These are phyloP conservation scores for Protonibea diacanthus DNA, from an alignment of 2,797 vertebrate species.

Conservation along the genomic window DNA sequence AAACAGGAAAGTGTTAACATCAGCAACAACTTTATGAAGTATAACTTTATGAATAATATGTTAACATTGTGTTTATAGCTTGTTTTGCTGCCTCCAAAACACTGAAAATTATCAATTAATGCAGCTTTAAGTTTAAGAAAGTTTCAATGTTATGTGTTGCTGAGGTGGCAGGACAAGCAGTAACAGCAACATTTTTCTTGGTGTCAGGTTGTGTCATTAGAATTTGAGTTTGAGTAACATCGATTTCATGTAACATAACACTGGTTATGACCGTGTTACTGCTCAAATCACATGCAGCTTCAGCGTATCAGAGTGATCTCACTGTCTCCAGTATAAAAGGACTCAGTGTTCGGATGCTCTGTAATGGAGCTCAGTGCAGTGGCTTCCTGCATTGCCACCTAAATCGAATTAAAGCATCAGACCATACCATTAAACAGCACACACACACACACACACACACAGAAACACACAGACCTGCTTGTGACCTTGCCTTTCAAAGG, in stretches of 20 bases:
- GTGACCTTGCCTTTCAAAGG: slow-evolving; percentile 26
- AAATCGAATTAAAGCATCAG: slow-evolving; percentile 71
- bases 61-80: neutral
- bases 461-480: slow-evolving; percentile 13
- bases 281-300: neutral
- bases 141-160: neutral
- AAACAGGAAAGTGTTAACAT: neutral
- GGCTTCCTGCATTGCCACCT: slow-evolving; percentile 65
- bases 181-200: neutral
- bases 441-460: slow-evolving; percentile 36
- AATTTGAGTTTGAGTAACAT: neutral
- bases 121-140: slow-evolving; percentile 4
- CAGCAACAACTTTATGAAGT: too few species aligned
- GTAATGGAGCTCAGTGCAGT: slow-evolving; percentile 40
- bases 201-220: neutral
- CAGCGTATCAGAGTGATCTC: slow-evolving; percentile 17
- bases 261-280: neutral
- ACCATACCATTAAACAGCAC: slow-evolving; percentile 37
- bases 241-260: neutral
- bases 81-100: neutral
- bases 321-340: slow-evolving; percentile 28
- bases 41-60: neutral
- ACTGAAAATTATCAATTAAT: neutral
- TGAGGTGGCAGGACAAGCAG: neutral
- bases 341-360: slow-evolving; percentile 44